Percentiles rank a stretch among this genome's conserved stretches.
Conservation (phyloP, 2,797 vertebrate species). For the Gephyroberyx darwinii region DNA sequence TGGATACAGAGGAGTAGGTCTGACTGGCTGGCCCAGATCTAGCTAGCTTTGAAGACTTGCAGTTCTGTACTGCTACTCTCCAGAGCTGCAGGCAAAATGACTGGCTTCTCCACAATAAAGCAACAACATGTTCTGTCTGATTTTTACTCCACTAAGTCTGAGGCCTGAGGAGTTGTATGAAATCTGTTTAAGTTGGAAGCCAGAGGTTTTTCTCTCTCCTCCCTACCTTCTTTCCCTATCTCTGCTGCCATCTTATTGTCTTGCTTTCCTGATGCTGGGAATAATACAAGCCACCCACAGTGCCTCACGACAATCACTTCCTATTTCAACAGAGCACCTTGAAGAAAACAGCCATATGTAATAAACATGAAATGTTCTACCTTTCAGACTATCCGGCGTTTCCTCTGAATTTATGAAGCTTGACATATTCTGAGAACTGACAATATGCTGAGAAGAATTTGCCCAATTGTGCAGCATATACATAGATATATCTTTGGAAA, state of each 20-base stretch:
- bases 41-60: constrained; percentile 26
- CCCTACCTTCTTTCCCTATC: neutral
- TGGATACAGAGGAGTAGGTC: constrained; percentile 10
- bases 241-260: neutral
- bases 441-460: neutral
- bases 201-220: neutral
- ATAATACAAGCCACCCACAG: neutral
- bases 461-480: neutral
- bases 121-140: constrained; percentile 13
- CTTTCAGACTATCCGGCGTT: neutral
- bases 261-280: neutral
- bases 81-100: constrained; percentile 34
- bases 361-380: neutral
- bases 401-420: neutral
- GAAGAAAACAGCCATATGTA: no score
- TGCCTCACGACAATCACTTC: no score
- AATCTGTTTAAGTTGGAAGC: neutral
- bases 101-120: constrained; percentile 15
- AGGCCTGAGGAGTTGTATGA: constrained; percentile 10
- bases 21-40: constrained; percentile 18
- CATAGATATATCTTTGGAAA: neutral
- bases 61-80: constrained; percentile 35
- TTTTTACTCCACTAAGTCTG: constrained; percentile 9
- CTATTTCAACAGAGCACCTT: no score
- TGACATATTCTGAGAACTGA: neutral